These are phyloP conservation scores for Trachelus iudaicus DNA, from an alignment of 2,888 invertebrate species.

Conservation along the genomic window DNA sequence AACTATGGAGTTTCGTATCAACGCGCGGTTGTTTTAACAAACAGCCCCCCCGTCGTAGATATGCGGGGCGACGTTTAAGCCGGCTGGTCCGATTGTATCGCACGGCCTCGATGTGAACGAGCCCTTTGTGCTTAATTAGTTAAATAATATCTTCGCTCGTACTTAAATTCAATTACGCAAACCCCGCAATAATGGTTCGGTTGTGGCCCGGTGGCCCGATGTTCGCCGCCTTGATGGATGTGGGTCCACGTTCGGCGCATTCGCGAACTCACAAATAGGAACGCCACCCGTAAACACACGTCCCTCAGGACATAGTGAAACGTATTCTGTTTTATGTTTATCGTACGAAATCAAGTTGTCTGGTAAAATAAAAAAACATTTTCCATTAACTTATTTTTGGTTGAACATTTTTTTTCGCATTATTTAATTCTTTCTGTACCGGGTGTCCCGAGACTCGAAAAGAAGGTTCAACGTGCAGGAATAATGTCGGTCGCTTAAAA, in stretches of 20 bases:
- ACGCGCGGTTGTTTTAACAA: conserved; percentile 37
- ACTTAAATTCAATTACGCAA: conserved; percentile 63
- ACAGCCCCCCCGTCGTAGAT: conserved; percentile 36
- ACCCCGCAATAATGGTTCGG: conserved; percentile 59
- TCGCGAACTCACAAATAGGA: conserved; percentile 15
- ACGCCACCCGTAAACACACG: conserved; percentile 6
- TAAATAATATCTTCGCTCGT: conserved; percentile 64
- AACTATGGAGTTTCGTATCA: conserved; percentile 14
- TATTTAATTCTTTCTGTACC: not conserved
- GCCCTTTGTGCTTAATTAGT: conserved; percentile 63
- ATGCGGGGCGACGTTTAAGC: not conserved
- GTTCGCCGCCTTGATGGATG: conserved; percentile 60
- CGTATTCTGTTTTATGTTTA: not conserved
- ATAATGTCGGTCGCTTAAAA: not conserved
- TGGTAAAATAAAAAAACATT: not conserved
- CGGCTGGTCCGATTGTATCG: conserved; percentile 39
- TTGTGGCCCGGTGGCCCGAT: conserved; percentile 53
- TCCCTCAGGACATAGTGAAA: not conserved
- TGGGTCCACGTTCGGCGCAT: conserved; percentile 32
- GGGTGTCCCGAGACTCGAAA: not conserved
- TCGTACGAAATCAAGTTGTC: not conserved
- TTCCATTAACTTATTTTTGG: not conserved
- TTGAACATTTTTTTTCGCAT: not conserved
- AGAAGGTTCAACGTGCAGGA: not conserved
- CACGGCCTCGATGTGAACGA: conserved; percentile 55